These are phyloP conservation scores for Aphelenchoides fujianensis DNA, from an alignment of 1,140 invertebrate species.

Conservation along the genomic window DNA sequence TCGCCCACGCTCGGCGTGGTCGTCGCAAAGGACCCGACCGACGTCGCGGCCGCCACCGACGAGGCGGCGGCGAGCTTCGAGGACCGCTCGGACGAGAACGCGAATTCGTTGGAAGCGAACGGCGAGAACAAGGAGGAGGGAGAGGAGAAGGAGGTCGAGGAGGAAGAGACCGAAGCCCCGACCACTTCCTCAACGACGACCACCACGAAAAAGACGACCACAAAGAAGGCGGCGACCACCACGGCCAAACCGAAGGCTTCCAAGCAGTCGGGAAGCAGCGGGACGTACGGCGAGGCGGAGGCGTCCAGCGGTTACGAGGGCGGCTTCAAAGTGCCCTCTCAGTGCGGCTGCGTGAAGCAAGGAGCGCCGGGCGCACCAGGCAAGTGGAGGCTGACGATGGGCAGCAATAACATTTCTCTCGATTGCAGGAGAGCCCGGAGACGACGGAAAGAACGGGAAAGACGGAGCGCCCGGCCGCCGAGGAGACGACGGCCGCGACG, in stretches of 20 bases:
- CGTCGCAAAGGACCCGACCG: background rate
- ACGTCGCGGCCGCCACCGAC: background rate
- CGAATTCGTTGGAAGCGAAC: background rate
- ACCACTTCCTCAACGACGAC: constrained; percentile 1
- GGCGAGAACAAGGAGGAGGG: constrained; percentile 6
- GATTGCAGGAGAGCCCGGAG: constrained; percentile 18
- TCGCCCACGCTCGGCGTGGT: constrained; percentile 5
- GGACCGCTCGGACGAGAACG: background rate
- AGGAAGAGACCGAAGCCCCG: constrained; percentile 10
- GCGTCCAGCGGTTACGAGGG: background rate
- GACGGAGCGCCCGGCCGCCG: constrained; percentile 21
- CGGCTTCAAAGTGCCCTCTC: background rate
- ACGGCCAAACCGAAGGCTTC: constrained; percentile 12
- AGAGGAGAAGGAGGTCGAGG: constrained; percentile 12
- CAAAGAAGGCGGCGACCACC: background rate
- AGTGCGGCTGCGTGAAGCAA: constrained; percentile 20
- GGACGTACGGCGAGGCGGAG: background rate
- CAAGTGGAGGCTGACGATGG: constrained; percentile 31
- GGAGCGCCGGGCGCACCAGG: constrained; percentile 34
- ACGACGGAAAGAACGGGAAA: constrained; percentile 28
- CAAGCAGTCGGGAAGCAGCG: background rate
- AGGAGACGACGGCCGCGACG: constrained; percentile 15
- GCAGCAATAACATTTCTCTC: constrained; percentile 5
- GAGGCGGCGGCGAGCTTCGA: background rate
- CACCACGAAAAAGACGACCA: too few species aligned